Percentiles rank a stretch among this genome's conserved stretches.
phyloP scores from a whole-genome alignment of 2,797 vertebrate species.

The Myiotriccus ornatus region DNA sequence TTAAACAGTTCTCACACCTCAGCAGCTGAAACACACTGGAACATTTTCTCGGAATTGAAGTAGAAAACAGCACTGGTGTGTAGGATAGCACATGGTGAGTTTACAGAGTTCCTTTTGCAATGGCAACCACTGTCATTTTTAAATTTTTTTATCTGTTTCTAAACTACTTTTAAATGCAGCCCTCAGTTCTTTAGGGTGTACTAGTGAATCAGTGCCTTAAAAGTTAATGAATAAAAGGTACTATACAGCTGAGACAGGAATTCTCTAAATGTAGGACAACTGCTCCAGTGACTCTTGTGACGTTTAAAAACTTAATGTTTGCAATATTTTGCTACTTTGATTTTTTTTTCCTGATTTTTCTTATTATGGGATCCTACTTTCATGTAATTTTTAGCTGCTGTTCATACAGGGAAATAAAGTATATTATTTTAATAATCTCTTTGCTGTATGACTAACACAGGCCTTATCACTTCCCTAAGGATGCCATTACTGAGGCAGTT shows the following conservation, averaged over 20 bases:
- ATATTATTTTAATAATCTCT: slow-evolving; percentile 56
- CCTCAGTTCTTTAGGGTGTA: slow-evolving; percentile 13
- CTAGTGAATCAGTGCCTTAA: slow-evolving; percentile 40
- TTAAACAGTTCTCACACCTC: neutral
- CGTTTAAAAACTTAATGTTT: neutral
- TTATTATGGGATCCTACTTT: slow-evolving; percentile 40
- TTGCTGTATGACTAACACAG: slow-evolving; percentile 25
- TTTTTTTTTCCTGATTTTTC: slow-evolving; percentile 32
- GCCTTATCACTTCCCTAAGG: slow-evolving; percentile 30
- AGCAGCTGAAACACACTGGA: neutral
- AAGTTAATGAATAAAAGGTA: slow-evolving; percentile 48
- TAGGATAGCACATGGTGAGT: neutral
- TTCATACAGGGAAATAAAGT: slow-evolving; percentile 55
- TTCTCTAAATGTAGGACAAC: neutral
- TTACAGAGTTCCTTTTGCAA: neutral
- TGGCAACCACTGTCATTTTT: neutral
- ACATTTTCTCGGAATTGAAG: neutral
- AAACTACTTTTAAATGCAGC: slow-evolving; percentile 10
- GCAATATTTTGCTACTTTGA: neutral
- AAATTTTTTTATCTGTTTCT: neutral
- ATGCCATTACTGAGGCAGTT: neutral
- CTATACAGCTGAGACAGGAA: neutral
- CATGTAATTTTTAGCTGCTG: slow-evolving; percentile 46
- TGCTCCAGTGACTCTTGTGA: neutral
- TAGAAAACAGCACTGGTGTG: neutral